These are phyloP conservation scores for Electrona antarctica DNA, from an alignment of 2,113 vertebrate genomes.

Conservation along the genomic window DNA sequence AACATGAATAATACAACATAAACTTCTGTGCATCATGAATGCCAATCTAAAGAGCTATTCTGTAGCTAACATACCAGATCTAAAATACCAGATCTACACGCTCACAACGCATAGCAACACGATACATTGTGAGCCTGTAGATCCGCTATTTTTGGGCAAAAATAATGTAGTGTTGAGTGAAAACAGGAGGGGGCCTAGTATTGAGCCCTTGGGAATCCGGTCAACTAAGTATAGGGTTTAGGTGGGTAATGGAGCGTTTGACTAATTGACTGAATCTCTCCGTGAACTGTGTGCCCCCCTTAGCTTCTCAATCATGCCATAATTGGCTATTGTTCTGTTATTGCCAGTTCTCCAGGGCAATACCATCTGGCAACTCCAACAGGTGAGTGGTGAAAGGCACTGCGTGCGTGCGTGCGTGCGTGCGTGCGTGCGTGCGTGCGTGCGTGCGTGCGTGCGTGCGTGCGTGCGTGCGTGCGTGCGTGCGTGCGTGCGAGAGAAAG, in stretches of 20 bases:
- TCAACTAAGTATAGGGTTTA: background rate
- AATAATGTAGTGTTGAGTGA: too few relatives aligned
- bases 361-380: conserved; percentile 72
- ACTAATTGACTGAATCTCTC: conserved; percentile 71
- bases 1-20: too few relatives aligned
- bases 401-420: conserved; percentile 9
- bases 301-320: conserved; percentile 56
- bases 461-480: background rate
- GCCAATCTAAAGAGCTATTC: too few relatives aligned
- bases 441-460: conserved; percentile 37
- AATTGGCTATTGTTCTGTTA: conserved; percentile 72
- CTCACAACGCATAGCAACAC: conserved; percentile 3
- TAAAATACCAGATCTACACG: too few relatives aligned
- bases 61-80: too few relatives aligned
- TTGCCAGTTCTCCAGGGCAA: conserved; percentile 65
- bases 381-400: conserved; percentile 53
- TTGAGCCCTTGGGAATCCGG: too few relatives aligned
- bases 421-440: conserved; percentile 39
- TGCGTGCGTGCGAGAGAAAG: background rate
- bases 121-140: conserved; percentile 12
- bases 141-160: too few relatives aligned
- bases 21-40: too few relatives aligned
- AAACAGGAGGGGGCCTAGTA: too few relatives aligned
- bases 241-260: conserved; percentile 57
- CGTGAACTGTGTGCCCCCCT: conserved; percentile 54